These are phyloP conservation scores for Diphyllodes magnificus DNA, from an alignment of 2,113 vertebrate species.

Conservation along the genomic window DNA sequence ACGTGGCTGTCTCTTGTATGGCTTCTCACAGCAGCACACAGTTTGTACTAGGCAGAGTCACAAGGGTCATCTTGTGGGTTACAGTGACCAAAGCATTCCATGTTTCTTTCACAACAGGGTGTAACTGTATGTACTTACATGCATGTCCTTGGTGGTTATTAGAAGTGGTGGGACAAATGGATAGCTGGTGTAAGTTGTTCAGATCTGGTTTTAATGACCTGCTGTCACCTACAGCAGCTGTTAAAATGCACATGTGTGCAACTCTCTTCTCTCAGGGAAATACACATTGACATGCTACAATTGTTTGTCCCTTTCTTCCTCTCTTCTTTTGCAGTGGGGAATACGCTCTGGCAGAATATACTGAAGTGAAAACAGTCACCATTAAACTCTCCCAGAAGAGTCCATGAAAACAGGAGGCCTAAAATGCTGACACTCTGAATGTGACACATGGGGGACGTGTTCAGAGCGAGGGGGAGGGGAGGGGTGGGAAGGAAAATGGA, in stretches of 20 bases:
- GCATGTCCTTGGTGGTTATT: background rate
- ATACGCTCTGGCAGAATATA: conserved; percentile 90
- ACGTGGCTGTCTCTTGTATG: accelerated
- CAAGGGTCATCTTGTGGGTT: background rate
- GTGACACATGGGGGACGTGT: conserved; percentile 17
- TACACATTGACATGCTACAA: background rate
- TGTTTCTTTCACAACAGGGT: background rate
- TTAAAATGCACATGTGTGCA: background rate
- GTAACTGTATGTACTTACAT: background rate
- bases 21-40: background rate
- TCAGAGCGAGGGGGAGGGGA: conserved; percentile 13
- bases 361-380: conserved; percentile 91
- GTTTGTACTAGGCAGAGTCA: background rate
- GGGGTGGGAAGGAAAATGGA: background rate
- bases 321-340: conserved; percentile 79
- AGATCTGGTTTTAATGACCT: background rate
- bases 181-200: background rate
- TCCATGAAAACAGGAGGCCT: conserved; percentile 67
- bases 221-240: background rate
- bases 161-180: background rate
- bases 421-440: conserved; percentile 59
- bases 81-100: background rate
- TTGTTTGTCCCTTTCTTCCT: background rate
- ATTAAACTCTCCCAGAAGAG: conserved; percentile 86
- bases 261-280: background rate